These are phyloP conservation scores for Vimba vimba DNA, from an alignment of 2,113 vertebrate species.

Conservation along the genomic window DNA sequence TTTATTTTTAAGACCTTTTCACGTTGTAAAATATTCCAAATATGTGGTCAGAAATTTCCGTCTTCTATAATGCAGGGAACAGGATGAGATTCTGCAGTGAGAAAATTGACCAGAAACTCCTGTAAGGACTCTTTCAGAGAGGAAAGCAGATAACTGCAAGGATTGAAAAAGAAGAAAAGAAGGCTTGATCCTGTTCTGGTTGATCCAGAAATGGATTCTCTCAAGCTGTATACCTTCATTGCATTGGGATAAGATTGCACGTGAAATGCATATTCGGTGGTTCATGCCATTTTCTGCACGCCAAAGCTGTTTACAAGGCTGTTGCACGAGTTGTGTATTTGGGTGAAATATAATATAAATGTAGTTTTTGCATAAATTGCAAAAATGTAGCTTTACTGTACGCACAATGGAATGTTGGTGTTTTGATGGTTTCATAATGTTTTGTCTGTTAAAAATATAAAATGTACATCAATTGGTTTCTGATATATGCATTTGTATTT, in stretches of 20 bases:
- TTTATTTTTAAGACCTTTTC: not conserved
- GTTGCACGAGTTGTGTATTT: not conserved
- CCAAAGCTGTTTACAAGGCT: not conserved
- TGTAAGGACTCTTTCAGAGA: slow-evolving; percentile 8
- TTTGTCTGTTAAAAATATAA: not conserved
- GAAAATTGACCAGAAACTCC: not conserved
- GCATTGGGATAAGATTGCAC: slow-evolving; percentile 35
- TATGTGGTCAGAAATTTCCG: not conserved
- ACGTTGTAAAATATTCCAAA: not conserved
- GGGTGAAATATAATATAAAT: not conserved
- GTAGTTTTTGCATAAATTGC: no score
- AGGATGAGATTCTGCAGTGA: not conserved
- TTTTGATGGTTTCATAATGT: not conserved
- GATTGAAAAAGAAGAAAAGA: slow-evolving; percentile 39
- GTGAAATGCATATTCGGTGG: slow-evolving; percentile 48
- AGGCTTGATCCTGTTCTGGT: slow-evolving; percentile 56
- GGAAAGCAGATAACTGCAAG: slow-evolving; percentile 22
- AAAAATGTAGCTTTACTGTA: not conserved
- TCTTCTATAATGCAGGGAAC: not conserved
- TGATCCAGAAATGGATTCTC: slow-evolving; percentile 52
- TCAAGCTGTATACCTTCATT: slow-evolving; percentile 44
- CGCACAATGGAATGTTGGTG: not conserved
- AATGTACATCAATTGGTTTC: not conserved
- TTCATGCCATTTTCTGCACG: not conserved
- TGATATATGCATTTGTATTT: not conserved